These are phyloP conservation scores for Dusona sp. DNA, from an alignment of 2,888 invertebrate species.

Conservation along the genomic window DNA sequence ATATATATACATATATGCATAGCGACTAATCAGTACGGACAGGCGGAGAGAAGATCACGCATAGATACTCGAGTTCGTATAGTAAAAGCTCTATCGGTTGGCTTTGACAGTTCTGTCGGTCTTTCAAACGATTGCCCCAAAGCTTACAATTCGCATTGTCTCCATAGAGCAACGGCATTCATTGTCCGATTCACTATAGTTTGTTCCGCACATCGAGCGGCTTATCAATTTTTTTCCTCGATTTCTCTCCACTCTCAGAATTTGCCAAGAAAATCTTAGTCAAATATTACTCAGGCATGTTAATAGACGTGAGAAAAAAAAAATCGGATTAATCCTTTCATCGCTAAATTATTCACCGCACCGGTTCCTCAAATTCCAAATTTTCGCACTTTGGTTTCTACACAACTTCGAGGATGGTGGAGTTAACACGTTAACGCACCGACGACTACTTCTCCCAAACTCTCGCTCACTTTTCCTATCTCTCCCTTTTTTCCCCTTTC, in stretches of 20 bases:
- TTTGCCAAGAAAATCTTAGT: not conserved
- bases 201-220: not conserved
- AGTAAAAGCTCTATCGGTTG: conserved; percentile 64
- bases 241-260: not conserved
- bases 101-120: conserved; percentile 76
- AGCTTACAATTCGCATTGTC: conserved; percentile 73
- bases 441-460: not conserved
- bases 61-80: conserved; percentile 12
- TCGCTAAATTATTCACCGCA: not conserved
- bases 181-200: not conserved
- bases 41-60: conserved; percentile 6
- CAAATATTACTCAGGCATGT: not conserved
- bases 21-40: conserved; percentile 29
- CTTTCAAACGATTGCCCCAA: conserved; percentile 73
- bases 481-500: not conserved
- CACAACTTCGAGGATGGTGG: conserved; percentile 1
- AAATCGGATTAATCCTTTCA: not conserved
- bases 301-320: not conserved
- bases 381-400: not conserved
- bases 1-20: not conserved
- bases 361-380: not conserved
- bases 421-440: conserved; percentile 26
- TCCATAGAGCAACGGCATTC: conserved; percentile 13
- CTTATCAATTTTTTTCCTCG: not conserved
- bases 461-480: not conserved